Base-by-base conservation (phyloP, 2,888 invertebrate species). In the Odontocolon sp. region DNA sequence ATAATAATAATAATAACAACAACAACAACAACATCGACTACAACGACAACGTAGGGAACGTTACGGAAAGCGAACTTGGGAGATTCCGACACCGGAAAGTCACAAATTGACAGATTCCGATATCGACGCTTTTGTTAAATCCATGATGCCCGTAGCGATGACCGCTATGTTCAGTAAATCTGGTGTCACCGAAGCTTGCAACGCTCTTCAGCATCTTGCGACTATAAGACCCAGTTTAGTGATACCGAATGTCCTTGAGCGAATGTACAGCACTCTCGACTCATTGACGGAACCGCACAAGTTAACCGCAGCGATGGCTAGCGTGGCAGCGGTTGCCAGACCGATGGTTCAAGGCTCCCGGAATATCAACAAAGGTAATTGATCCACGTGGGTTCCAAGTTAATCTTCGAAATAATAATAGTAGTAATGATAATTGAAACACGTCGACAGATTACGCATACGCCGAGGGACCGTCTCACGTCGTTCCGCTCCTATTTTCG, bases 231-330 rank as follows among this genome's bases (percentile, higher is more conserved):
- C 98, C 0, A 95, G 95, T 75, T 90, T 96, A 16, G 95, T 98
- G 1, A 93, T 98, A 56, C 97, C 98, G 0, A 94, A 95, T 50
- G 92, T 97, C 9, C 88, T 98, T 68, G 97, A 98, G 78, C 94
- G 94, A 89, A 92, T 97, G 69, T 95, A 95, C 87, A 93, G 94
- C 0, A 94, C 96, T 0, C 91, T 98, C 87, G 96, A 96, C 84
- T 96, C 96, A 0, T 90, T 97, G 33, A 97, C 96, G 0, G 98
- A 98, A 89, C 98, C 98, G 0, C 97, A 98, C 87, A 94, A 95
- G 89, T 92, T 95, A 9, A 95, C 95, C 0, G 94, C 95, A 0
- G 93, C 95, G 0, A 93, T 96, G 92, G 92, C 93, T 68, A 94
- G 94, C 57, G 93, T 95, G 28, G 93, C 94, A 0, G 93, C 95